Percentiles rank a stretch among this genome's conserved stretches.
These are phyloP conservation scores for Drosophila repletoides DNA, from an alignment of 1,140 invertebrate species.

Conservation along the genomic window DNA sequence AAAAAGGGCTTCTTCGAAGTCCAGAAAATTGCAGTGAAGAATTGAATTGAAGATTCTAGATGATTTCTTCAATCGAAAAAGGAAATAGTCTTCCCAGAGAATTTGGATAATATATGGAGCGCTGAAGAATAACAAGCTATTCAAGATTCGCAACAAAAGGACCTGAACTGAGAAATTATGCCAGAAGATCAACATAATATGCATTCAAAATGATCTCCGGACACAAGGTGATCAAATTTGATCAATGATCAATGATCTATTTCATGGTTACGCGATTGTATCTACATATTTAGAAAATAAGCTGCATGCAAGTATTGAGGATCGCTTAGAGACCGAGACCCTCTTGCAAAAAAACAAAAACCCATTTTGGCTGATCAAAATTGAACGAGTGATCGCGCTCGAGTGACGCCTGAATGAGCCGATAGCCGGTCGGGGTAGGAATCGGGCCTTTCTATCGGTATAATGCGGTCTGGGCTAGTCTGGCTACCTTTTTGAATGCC, in stretches of 20 bases:
- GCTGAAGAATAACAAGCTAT: too few species aligned
- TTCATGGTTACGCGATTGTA: constrained; percentile 17
- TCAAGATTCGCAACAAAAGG: too few species aligned
- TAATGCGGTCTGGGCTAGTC: neutral
- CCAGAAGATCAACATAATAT: neutral
- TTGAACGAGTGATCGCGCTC: constrained; percentile 21
- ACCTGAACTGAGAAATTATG: too few species aligned
- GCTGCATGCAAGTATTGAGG: neutral
- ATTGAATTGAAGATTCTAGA: too few species aligned
- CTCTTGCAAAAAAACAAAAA: neutral
- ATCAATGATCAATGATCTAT: constrained; percentile 28
- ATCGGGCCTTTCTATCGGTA: neutral
- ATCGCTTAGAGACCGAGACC: neutral
- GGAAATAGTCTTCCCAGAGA: too few species aligned
- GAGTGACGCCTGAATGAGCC: constrained; percentile 53
- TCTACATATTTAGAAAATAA: constrained; percentile 6
- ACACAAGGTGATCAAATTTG: neutral
- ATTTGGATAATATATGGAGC: too few species aligned
- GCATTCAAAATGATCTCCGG: neutral
- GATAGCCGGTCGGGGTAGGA: neutral
- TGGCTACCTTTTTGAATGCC: constrained; percentile 49
- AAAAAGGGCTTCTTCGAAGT: too few species aligned
- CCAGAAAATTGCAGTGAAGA: too few species aligned
- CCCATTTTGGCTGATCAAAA: constrained; percentile 19
- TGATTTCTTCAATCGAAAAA: too few species aligned